Conservation (phyloP, 2,888 invertebrate genomes). For the Nephrotoma appendiculata region DNA sequence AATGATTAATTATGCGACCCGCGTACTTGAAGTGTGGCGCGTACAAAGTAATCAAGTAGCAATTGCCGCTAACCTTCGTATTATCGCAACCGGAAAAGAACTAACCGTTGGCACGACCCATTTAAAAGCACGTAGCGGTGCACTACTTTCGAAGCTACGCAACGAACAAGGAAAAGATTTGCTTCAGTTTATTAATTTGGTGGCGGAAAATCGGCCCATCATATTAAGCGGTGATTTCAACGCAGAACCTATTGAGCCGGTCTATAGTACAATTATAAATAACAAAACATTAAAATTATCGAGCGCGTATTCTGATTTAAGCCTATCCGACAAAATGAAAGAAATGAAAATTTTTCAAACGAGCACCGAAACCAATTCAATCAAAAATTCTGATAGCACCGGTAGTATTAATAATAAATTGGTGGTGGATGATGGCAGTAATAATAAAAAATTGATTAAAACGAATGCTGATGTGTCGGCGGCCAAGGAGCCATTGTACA, state of each 20-base stretch:
- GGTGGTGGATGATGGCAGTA: conserved; percentile 15
- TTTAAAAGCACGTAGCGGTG: conserved; percentile 55
- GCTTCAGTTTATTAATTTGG: conserved; percentile 37
- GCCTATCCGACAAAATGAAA: conserved; percentile 8
- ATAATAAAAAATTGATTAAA: not conserved
- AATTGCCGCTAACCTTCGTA: conserved; percentile 38
- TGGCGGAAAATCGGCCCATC: conserved; percentile 38
- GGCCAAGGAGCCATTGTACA: conserved; percentile 49
- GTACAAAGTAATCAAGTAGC: conserved; percentile 62
- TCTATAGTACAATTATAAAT: conserved; percentile 44
- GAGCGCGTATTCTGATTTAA: conserved; percentile 39
- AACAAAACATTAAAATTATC: conserved; percentile 31
- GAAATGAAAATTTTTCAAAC: conserved; percentile 1
- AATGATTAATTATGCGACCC: conserved; percentile 39
- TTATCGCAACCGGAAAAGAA: conserved; percentile 40
- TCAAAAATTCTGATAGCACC: not conserved
- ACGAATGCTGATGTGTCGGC: conserved; percentile 22
- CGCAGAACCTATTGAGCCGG: conserved; percentile 55
- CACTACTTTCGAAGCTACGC: conserved; percentile 47
- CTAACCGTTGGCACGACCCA: conserved; percentile 57
- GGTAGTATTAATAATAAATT: not conserved
- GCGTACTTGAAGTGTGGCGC: conserved; percentile 54
- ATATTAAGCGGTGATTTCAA: conserved; percentile 64
- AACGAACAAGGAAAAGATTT: conserved; percentile 58
- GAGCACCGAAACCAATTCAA: not conserved